Base-by-base conservation (phyloP, 2,888 invertebrate genomes). In the Prionchulus punctatus region DNA sequence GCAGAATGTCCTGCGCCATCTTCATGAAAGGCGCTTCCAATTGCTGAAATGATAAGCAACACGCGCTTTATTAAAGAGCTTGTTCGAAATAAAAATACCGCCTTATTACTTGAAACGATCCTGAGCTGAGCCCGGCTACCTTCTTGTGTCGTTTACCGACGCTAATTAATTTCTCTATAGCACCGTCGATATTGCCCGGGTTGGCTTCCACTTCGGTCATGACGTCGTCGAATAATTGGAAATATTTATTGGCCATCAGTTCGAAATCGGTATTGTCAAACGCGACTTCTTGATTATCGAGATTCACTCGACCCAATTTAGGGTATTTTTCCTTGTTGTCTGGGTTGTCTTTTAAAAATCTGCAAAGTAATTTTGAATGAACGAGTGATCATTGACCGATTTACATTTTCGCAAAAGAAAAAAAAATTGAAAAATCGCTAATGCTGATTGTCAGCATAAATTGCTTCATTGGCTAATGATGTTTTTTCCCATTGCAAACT, bases 11-110 rank as follows among this genome's bases (percentile, higher is more conserved):
- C 42, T 64, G 65, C 15, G 71, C 70, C 54, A 73, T 72, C 48
- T 65, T 56, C 36, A 75, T 62, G 60, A 75, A 75, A 1, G 75
- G 74, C 52, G 71, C 72, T 57, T 74, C 72, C 57, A 75, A 67
- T 50, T 65, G 64, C 71, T 74, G 67, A 54, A 71, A 68, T 58
- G 15, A 61, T 57, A 45, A 23, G 23, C 12, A 36, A 36, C 7
- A n/a, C n/a, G n/a, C n/a, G n/a, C n/a, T n/a, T n/a, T n/a, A n/a
- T n/a, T n/a, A n/a, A n/a, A n/a, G n/a, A n/a, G n/a, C n/a, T n/a
- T n/a, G n/a, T n/a, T n/a, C n/a, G 18, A 36, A 36, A 12, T 36
- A 36, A 36, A 36, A 36, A 36, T 36, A 7, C 36, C 36, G 36
- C 7, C n/a, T n/a, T n/a, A n/a, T n/a, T 2, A 54, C 54, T 23